These are phyloP conservation scores for Chironomus tepperi DNA, from an alignment of 1,140 invertebrate genomes.

Conservation along the genomic window DNA sequence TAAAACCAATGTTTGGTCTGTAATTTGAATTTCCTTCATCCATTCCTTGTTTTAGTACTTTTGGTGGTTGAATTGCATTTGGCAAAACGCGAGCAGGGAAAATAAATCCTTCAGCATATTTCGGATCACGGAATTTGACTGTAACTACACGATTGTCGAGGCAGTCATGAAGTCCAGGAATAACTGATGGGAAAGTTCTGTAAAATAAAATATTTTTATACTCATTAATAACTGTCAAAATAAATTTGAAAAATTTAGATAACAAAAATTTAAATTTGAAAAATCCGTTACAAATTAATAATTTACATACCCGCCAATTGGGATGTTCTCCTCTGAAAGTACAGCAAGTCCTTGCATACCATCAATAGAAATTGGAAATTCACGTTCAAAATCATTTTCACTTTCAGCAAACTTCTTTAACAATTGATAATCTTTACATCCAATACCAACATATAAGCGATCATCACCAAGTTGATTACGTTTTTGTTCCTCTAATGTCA, in stretches of 20 bases:
- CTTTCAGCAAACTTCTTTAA: conserved; percentile 59
- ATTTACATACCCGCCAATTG: conserved; percentile 54
- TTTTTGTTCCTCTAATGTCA: conserved; percentile 73
- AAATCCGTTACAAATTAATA: conserved; percentile 1
- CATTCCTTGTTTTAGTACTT: conserved; percentile 73
- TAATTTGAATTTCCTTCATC: conserved; percentile 57
- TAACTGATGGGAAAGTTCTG: conserved; percentile 58
- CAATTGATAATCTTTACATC: conserved; percentile 59
- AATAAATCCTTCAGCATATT: conserved; percentile 62
- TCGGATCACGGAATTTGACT: conserved; percentile 70
- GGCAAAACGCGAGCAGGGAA: conserved; percentile 68
- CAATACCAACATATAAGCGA: conserved; percentile 63
- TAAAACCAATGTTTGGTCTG: conserved; percentile 65
- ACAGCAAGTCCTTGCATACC: conserved; percentile 67
- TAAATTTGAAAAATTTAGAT: not conserved
- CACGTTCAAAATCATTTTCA: conserved; percentile 42
- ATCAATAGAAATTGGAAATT: conserved; percentile 49
- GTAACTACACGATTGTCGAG: conserved; percentile 53
- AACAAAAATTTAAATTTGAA: conserved; percentile 4
- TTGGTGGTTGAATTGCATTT: conserved; percentile 57
- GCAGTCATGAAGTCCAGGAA: conserved; percentile 53
- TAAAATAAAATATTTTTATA: conserved; percentile 25
- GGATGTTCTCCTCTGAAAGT: conserved; percentile 57
- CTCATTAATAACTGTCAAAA: conserved; percentile 21
- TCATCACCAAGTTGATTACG: conserved; percentile 68